A percentile compares a stretch with the other conserved stretches of the same genome.
Conservation (phyloP, 2,113 vertebrate species). For the Murina feae region DNA sequence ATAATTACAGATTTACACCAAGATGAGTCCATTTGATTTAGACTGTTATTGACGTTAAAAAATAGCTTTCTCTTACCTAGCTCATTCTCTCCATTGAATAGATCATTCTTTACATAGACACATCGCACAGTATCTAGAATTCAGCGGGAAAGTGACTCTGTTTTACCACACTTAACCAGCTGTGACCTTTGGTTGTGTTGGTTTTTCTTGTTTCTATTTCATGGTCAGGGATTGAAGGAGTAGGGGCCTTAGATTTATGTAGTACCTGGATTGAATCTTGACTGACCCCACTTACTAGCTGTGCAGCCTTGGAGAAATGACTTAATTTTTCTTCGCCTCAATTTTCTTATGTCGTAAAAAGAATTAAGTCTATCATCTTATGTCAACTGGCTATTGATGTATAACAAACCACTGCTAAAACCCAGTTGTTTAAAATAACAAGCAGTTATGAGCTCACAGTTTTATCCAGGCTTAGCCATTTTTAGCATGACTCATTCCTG, state of each 20-base stretch:
- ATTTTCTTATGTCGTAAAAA: neutral
- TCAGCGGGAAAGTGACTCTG: neutral
- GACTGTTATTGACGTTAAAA: neutral
- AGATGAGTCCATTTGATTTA: conserved; percentile 46
- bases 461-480: neutral
- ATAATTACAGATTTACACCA: conserved; percentile 16
- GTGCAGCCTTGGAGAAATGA: neutral
- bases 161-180: conserved; percentile 51
- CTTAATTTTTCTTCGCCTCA: neutral
- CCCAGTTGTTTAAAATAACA: neutral
- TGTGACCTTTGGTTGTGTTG: conserved; percentile 13
- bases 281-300: neutral
- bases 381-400: neutral
- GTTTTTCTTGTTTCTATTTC: conserved; percentile 42
- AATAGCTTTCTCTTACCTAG: neutral
- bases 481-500: neutral
- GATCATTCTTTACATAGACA: neutral
- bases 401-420: neutral
- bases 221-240: neutral
- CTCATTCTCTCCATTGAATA: neutral
- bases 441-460: neutral
- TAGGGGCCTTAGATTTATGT: neutral
- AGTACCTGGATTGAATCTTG: neutral
- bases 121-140: neutral
- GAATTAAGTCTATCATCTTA: neutral